Evolutionary conservation across 2,113 vertebrate genomes (phyloP).

Genomic region (Chaetura pelagica): DNA sequence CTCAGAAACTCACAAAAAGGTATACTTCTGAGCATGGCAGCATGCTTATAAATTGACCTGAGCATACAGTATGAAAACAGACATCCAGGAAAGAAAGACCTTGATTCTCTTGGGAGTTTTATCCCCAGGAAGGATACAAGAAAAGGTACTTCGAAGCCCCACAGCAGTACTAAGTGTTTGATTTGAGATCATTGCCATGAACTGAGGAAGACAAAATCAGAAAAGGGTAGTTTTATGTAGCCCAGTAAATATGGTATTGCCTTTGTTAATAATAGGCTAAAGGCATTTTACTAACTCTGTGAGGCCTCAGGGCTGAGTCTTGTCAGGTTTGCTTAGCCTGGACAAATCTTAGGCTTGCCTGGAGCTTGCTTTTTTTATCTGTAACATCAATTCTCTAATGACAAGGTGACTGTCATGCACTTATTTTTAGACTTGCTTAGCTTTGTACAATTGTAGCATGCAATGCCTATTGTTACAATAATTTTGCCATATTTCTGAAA

Average conservation of each 20-base stretch:
- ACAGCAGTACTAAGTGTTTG: not conserved
- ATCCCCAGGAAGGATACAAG: not conserved
- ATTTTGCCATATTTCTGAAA: not conserved
- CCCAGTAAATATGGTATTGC: not conserved
- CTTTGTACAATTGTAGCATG: not conserved
- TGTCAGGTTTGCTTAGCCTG: not conserved
- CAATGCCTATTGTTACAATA: not conserved
- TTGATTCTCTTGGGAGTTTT: not conserved
- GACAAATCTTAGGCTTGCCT: not conserved
- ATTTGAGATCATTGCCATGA: not conserved
- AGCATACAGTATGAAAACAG: not conserved
- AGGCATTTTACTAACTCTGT: not conserved
- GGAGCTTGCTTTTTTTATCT: not conserved
- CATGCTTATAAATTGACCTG: not conserved
- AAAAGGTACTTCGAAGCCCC: not conserved
- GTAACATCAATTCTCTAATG: not conserved
- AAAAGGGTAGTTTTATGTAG: not conserved
- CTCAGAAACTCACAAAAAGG: not conserved
- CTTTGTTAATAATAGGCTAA: not conserved
- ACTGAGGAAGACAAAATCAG: not conserved
- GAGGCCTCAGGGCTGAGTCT: not conserved
- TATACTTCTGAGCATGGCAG: not conserved
- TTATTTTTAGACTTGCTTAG: constrained; percentile 5
- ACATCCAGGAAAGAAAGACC: not conserved
- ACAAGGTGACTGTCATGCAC: not conserved